Percentiles rank a stretch among this genome's conserved stretches.
These are phyloP conservation scores for human DNA, from an alignment of 2,113 vertebrate species.

Conservation along the genomic window GRCh38 chr12:103688001-103688500, in stretches of 20 bases:
- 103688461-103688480: not conserved
- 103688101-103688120: not conserved
- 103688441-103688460: not conserved
- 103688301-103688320: no score
- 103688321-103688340: not conserved
- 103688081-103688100: not conserved
- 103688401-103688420: not conserved
- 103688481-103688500: not conserved
- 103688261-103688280: not conserved
- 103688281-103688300: not conserved
- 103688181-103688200: conserved; percentile 88
- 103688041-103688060: fast-evolving
- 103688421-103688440: not conserved
- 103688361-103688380: not conserved
- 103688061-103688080: not conserved
- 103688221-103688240: conserved; percentile 50
- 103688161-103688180: conserved; percentile 87
- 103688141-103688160: not conserved
- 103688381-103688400: not conserved
- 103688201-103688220: conserved; percentile 91
- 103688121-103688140: conserved; percentile 39
- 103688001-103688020: fast-evolving
- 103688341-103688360: not conserved
- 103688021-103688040: not conserved
- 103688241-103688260: not conserved